These are phyloP conservation scores for Macrotus californicus DNA, from an alignment of 2,113 vertebrate species.

Conservation along the genomic window DNA sequence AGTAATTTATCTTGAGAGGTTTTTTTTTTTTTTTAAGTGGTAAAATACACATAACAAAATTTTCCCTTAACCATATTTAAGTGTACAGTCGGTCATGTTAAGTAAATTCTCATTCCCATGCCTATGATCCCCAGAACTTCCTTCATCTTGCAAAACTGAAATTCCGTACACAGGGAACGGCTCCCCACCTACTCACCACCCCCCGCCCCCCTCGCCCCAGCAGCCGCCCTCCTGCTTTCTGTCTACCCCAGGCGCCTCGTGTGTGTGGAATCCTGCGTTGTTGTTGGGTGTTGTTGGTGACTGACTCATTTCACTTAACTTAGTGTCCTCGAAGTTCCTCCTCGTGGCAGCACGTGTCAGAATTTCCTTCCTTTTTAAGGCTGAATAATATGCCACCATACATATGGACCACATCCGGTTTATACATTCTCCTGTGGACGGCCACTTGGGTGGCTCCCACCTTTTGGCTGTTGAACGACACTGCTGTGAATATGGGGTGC, in stretches of 20 bases:
- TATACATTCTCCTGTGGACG: neutral
- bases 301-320: neutral
- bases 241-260: neutral
- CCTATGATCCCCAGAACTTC: neutral
- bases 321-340: neutral
- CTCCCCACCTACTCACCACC: fast-evolving
- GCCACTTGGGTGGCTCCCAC: neutral
- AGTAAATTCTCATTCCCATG: neutral
- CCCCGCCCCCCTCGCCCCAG: no score
- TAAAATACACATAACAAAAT: neutral
- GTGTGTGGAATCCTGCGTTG: neutral
- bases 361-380: neutral
- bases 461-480: neutral
- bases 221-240: neutral
- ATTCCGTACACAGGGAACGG: neutral
- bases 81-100: neutral
- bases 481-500: no score
- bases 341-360: neutral
- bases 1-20: neutral
- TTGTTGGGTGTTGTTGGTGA: neutral
- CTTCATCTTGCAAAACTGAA: neutral
- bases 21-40: neutral
- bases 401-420: neutral
- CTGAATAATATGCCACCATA: neutral
- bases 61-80: neutral